phyloP scores from a whole-genome alignment of 2,888 invertebrate genomes.

The Leucophenga montana region DNA sequence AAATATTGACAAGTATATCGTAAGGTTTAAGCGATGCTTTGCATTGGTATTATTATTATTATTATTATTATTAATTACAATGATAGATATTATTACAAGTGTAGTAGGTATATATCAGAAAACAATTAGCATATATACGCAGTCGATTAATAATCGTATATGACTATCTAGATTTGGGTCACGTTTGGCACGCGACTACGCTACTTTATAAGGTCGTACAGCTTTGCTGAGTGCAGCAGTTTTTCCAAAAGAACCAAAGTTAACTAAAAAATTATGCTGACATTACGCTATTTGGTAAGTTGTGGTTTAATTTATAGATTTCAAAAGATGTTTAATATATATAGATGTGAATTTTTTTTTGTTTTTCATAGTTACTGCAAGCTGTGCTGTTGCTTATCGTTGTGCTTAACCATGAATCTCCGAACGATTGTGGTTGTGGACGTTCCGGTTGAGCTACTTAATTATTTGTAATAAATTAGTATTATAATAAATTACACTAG shows the following conservation, averaged over 20 bases:
- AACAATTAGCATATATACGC: no score
- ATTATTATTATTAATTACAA: no score
- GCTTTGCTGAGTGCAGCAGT: conserved; percentile 12
- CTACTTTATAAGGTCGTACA: conserved; percentile 15
- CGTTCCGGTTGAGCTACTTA: background rate
- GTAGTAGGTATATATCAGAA: no score
- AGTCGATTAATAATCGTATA: no score
- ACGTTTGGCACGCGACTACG: conserved; percentile 11
- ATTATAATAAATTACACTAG: no score
- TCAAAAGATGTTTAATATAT: background rate
- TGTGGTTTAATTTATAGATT: background rate
- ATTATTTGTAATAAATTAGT: no score
- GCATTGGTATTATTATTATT: no score
- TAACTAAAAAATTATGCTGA: background rate
- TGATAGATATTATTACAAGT: no score
- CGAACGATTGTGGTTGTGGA: conserved; percentile 6
- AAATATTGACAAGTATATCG: no score
- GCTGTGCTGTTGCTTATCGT: conserved; percentile 7
- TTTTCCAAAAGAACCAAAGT: background rate
- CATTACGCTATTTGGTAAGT: conserved; percentile 2
- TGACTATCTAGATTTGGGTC: conserved; percentile 13
- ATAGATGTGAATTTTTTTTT: background rate
- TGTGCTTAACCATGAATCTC: background rate
- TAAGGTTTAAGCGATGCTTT: no score
- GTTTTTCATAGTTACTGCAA: conserved; percentile 2